These are phyloP conservation scores for Lithophane semibrunnea DNA, from an alignment of 2,888 invertebrate genomes.

Conservation along the genomic window DNA sequence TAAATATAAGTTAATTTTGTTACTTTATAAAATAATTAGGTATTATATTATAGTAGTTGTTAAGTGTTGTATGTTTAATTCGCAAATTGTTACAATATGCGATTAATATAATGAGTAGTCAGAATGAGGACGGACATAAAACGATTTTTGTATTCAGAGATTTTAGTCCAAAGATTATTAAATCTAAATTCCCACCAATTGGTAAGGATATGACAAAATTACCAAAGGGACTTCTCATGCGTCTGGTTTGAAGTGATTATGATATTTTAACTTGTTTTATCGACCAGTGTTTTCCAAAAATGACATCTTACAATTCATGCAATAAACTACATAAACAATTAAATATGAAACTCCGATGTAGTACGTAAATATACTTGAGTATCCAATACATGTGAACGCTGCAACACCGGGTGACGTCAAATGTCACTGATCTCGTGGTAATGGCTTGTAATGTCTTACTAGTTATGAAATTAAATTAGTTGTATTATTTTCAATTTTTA, in stretches of 20 bases:
- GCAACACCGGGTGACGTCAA: slow-evolving; percentile 85
- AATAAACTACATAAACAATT: slow-evolving; percentile 58
- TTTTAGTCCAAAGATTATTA: slow-evolving; percentile 87
- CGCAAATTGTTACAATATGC: slow-evolving; percentile 90
- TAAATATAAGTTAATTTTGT: slow-evolving; percentile 91
- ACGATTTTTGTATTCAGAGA: slow-evolving; percentile 80
- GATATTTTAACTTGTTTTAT: slow-evolving; percentile 55
- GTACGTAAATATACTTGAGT: slow-evolving; percentile 52
- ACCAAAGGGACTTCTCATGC: slow-evolving; percentile 81
- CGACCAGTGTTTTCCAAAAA: slow-evolving; percentile 60
- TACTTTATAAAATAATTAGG: slow-evolving; percentile 90
- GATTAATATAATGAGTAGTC: slow-evolving; percentile 88
- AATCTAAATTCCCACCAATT: slow-evolving; percentile 88
- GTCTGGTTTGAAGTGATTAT: slow-evolving; percentile 67
- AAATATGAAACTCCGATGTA: slow-evolving; percentile 65
- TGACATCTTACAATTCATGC: slow-evolving; percentile 57
- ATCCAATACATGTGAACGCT: slow-evolving; percentile 60
- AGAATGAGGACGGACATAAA: slow-evolving; percentile 86
- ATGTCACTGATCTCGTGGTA: slow-evolving; percentile 90
- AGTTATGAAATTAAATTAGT: slow-evolving; percentile 90
- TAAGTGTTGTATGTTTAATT: slow-evolving; percentile 91
- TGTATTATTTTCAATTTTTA: slow-evolving; percentile 91
- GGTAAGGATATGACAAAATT: slow-evolving; percentile 82
- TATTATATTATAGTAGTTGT: slow-evolving; percentile 89
- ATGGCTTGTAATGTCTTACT: slow-evolving; percentile 90